Conservation (phyloP, 2,888 invertebrate species). For the Eutolmus rufibarbis region DNA sequence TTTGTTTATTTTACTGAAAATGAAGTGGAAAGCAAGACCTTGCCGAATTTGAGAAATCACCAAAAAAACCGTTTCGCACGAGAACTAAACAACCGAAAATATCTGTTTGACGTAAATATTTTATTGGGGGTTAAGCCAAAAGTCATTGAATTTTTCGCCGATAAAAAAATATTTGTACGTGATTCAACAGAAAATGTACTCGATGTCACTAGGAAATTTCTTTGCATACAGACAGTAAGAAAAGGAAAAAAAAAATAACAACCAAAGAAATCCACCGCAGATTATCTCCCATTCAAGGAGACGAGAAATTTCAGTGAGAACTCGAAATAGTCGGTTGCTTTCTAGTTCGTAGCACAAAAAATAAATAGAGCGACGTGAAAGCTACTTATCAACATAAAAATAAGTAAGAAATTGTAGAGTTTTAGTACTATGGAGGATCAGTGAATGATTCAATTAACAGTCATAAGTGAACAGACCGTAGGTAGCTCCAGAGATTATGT, state of each 20-base stretch:
- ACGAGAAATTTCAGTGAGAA: background rate
- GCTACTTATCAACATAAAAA: background rate
- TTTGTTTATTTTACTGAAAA: background rate
- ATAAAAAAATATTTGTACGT: background rate
- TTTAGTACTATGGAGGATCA: background rate
- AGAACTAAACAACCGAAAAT: background rate
- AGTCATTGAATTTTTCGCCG: background rate
- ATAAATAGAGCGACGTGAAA: background rate
- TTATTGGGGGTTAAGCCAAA: background rate
- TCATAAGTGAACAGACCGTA: background rate
- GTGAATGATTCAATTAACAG: background rate
- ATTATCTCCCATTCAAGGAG: background rate
- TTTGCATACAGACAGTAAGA: background rate
- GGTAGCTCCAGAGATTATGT: background rate
- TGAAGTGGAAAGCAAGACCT: background rate
- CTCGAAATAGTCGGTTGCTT: background rate
- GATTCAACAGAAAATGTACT: background rate
- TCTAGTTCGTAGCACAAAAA: background rate
- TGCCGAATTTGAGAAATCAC: background rate
- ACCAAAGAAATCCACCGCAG: background rate
- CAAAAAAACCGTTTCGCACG: background rate
- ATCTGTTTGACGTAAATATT: background rate
- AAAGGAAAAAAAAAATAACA: background rate
- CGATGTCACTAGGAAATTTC: background rate
- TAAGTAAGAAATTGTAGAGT: background rate